Evolutionary conservation across 2,888 invertebrate species (phyloP), one percentile per base, ranked within the genome.

Genomic region (Acrocyrtus sp.): DNA sequence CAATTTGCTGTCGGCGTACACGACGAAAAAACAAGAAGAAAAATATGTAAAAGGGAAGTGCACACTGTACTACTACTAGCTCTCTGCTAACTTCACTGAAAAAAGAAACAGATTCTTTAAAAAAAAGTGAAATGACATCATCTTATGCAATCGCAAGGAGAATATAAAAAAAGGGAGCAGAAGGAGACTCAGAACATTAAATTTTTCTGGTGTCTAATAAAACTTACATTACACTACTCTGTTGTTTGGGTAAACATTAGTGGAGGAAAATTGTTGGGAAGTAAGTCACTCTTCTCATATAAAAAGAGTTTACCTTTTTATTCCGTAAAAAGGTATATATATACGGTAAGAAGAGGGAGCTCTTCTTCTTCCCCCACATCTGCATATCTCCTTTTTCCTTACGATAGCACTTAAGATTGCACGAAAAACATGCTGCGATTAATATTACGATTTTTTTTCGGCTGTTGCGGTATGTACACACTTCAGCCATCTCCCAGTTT

Each of bases 121-220:
- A 29, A 61, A 50, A 50, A 45, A 48, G 6, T 34, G 57, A 66
- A 66, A 66, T 66, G 66, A 66, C 66, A 66, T 66, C 66, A 66
- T 56, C 57, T 45, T 66, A 66, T 66, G 66, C 56, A 56, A 66
- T 66, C 66, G 48, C 66, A 56, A 57, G 56, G 50, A 66, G 29
- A 34, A 65, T 27, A 53, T 34, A 43, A 43, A 53, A n/a, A n/a
- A n/a, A n/a, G n/a, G n/a, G n/a, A n/a, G n/a, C n/a, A n/a, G n/a
- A n/a, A n/a, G n/a, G n/a, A n/a, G n/a, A n/a, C n/a, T n/a, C n/a
- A n/a, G n/a, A n/a, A n/a, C n/a, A n/a, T n/a, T n/a, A n/a, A n/a
- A n/a, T n/a, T n/a, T n/a, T n/a, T n/a, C n/a, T n/a, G 29, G 39
- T 56, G 43, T 54, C 63, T 45, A 63, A 65, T 66, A 66, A 66